These are phyloP conservation scores for Syngnathus rostellatus DNA, from an alignment of 2,797 vertebrate genomes.

Conservation along the genomic window DNA sequence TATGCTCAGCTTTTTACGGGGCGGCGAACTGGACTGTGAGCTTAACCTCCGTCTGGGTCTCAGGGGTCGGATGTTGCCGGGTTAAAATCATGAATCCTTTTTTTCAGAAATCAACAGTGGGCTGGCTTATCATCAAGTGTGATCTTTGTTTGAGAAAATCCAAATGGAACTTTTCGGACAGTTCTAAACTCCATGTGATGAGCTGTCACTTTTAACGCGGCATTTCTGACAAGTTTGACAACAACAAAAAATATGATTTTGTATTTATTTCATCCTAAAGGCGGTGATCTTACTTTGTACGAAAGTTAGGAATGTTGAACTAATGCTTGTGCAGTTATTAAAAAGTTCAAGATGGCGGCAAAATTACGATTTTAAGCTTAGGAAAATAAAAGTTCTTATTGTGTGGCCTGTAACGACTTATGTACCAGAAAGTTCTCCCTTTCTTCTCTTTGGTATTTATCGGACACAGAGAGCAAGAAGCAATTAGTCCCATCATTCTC, in stretches of 20 bases:
- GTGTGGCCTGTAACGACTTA: neutral
- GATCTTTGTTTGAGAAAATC: too few relatives aligned
- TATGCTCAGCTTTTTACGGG: constrained; percentile 8
- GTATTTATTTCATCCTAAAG: neutral
- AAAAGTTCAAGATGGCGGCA: neutral
- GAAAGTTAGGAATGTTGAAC: neutral
- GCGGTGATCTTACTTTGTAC: neutral
- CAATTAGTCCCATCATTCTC: constrained; percentile 28
- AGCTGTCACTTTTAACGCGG: too few relatives aligned
- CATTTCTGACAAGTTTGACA: too few relatives aligned
- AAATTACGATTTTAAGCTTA: neutral
- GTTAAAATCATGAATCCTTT: neutral
- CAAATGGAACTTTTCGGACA: too few relatives aligned
- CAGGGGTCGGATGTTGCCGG: neutral
- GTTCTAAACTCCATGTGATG: too few relatives aligned
- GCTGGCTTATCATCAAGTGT: neutral
- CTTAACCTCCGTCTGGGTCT: constrained; percentile 2
- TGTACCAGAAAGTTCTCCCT: neutral
- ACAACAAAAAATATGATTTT: too few relatives aligned
- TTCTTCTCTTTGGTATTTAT: constrained; percentile 10
- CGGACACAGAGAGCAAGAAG: constrained; percentile 12
- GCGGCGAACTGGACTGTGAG: neutral
- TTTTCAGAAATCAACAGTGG: too few relatives aligned
- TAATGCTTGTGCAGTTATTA: neutral
- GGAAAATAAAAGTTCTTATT: neutral